A percentile compares a stretch with the other conserved stretches of the same genome.
Conservation (phyloP, 1,140 invertebrate species). For the Temnothorax nylanderi region DNA sequence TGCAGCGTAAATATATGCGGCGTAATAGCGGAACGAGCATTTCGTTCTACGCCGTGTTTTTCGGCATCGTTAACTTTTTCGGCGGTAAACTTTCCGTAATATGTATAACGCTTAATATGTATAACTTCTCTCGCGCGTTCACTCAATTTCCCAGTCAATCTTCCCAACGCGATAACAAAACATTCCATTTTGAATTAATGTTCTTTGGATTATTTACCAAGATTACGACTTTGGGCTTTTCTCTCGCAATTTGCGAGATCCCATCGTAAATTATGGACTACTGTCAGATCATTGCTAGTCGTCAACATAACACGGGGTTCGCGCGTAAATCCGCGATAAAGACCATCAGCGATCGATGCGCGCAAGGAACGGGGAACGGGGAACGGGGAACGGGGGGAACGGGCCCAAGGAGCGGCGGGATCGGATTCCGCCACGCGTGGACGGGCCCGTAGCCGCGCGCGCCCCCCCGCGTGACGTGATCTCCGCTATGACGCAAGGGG, state of each 20-base stretch:
- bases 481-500: constrained; percentile 58
- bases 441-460: constrained; percentile 22
- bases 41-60: constrained; percentile 16
- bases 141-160: not conserved
- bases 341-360: not conserved
- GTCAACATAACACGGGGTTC: no score
- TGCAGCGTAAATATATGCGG: constrained; percentile 54
- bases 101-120: not conserved
- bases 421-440: constrained; percentile 12
- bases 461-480: constrained; percentile 61
- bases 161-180: not conserved
- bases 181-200: not conserved
- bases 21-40: constrained; percentile 41
- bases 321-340: not conserved
- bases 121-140: not conserved
- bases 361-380: no score
- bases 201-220: no score
- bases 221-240: no score
- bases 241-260: not conserved
- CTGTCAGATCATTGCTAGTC: not conserved
- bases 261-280: not conserved
- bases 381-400: not conserved
- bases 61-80: constrained; percentile 23
- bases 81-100: not conserved
- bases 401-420: not conserved